Base-by-base conservation (phyloP, 2,797 vertebrate species). In the Scolopax bukidnonensis region DNA sequence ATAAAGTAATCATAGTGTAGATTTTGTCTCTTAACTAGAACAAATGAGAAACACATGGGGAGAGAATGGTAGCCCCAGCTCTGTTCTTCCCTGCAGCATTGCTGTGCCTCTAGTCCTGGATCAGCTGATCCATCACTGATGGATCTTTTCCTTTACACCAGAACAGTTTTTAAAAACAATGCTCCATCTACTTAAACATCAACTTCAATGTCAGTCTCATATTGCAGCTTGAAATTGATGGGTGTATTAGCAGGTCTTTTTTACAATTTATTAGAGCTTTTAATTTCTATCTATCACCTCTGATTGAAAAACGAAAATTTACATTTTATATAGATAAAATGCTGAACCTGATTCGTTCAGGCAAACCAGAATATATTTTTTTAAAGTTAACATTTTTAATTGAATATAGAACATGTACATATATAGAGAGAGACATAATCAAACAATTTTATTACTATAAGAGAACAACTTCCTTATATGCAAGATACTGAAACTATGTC, bases 81-180 rank as follows among this genome's bases (percentile, higher is more conserved):
- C 33, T 19, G 2, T 4, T n/a, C n/a, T 59, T 45, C 9, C 15
- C 19, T 27, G 0, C 1, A 15, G 23, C 32, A 27, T 6, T 40
- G 19, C 56, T 20, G 6, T 43, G 43, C 69, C 41, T 16, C 17
- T 10, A 15, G 32, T 13, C 18, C 25, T n/a, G 2, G 0, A 51
- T n/a, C 45, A 90, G 8, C 32, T 40, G 30, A 41, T 45, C 41
- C 48, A 50, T 25, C 19, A 24, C 6, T 47, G 59, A 1, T 16
- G 24, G 0, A 21, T 57, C 50, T 78, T 81, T 59, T 73, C n/a
- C 21, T 67, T 67, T 80, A 21, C 47, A 12, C 13, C 12, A 9
- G 25, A 56, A 43, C 6, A 40, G 6, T 12, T 65, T 50, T 50
- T 51, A 16, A 90, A 86, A 86, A 36, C 63, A 19, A 17, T 13